Percentiles rank a stretch among this genome's conserved stretches.
Conservation (phyloP, 2,113 vertebrate genomes). For the Oxyruncus cristatus region DNA sequence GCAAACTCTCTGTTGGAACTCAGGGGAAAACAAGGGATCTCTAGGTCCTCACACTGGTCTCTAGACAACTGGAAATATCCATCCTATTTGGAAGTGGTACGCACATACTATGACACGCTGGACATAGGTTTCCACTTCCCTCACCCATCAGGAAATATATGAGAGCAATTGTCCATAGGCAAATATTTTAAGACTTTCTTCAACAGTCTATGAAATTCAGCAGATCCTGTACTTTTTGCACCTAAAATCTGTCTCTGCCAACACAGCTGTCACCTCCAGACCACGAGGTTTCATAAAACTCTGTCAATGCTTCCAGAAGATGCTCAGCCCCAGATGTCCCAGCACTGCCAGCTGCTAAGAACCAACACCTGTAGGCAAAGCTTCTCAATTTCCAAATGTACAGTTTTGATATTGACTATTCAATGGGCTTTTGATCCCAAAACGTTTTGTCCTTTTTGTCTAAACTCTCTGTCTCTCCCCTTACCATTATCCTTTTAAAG, state of each 20-base stretch:
- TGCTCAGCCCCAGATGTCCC: neutral
- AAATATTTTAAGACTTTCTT: neutral
- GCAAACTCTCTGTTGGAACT: neutral
- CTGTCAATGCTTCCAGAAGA: neutral
- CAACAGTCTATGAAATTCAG: neutral
- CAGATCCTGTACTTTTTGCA: neutral
- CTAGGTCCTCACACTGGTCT: neutral
- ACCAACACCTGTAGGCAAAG: rapidly evolving
- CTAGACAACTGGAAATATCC: neutral
- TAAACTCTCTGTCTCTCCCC: neutral
- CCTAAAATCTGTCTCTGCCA: neutral
- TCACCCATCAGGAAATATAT: neutral
- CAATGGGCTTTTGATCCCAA: neutral
- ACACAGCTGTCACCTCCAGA: neutral
- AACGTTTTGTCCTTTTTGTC: neutral
- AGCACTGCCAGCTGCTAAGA: neutral
- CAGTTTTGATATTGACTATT: neutral
- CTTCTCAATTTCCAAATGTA: neutral
- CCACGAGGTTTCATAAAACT: neutral
- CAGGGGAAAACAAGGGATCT: neutral
- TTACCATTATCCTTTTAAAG: neutral
- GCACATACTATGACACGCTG: rapidly evolving
- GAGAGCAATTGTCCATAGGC: neutral
- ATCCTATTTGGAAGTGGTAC: neutral
- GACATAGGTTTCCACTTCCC: neutral